Conservation (phyloP, 2,113 vertebrate genomes). For the Indicator indicator region DNA sequence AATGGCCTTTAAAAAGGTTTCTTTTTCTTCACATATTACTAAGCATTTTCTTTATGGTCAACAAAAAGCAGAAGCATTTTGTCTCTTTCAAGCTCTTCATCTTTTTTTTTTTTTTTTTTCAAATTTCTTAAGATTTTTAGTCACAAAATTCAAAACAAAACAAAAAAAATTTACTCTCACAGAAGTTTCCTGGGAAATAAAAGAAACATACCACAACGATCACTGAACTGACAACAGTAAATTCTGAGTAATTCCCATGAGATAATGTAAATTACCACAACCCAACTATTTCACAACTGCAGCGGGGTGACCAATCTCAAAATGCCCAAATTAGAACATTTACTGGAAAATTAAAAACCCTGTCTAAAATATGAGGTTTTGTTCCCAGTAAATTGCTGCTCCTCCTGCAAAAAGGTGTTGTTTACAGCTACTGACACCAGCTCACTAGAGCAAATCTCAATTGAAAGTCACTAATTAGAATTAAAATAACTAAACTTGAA, state of each 20-base stretch:
- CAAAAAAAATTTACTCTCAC: background rate
- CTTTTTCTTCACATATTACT: background rate
- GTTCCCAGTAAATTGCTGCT: background rate
- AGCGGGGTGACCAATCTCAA: background rate
- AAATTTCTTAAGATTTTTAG: background rate
- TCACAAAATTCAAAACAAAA: background rate
- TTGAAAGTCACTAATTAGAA: conserved; percentile 22
- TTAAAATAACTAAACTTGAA: background rate
- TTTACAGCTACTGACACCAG: background rate
- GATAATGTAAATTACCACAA: background rate
- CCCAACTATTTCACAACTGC: background rate
- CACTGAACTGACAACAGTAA: background rate
- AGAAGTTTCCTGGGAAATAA: background rate
- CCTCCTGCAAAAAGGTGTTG: background rate
- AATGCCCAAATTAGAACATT: background rate
- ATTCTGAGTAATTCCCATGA: background rate
- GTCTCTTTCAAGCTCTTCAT: background rate
- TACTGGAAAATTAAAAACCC: background rate
- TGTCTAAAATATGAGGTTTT: background rate
- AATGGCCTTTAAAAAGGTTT: background rate
- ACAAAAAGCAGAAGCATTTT: background rate
- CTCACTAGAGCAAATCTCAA: background rate
- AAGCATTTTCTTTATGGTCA: background rate
- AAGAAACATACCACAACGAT: background rate
- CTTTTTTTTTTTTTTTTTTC: background rate